A percentile compares a stretch with the other conserved stretches of the same genome.
Conservation (phyloP, 2,888 invertebrate species). For the Agrochola macilenta region DNA sequence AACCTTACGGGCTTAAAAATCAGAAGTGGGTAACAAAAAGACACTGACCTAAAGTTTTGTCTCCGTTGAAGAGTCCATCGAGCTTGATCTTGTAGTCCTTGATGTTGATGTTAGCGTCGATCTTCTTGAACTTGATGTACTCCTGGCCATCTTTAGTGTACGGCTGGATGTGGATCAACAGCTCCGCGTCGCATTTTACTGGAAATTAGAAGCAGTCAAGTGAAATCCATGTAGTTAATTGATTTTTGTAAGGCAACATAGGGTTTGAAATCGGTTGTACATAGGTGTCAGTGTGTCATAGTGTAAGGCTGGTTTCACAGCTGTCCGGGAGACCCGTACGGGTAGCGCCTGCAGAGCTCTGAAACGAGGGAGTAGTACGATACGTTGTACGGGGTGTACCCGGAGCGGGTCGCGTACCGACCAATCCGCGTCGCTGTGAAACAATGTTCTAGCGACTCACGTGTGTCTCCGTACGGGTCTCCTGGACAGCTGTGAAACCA, state of each 20-base stretch:
- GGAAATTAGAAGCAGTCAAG: conserved; percentile 53
- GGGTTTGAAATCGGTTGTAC: not conserved
- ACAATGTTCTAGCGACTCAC: too few relatives aligned
- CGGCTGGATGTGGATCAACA: conserved; percentile 82
- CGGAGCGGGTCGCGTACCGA: too few relatives aligned
- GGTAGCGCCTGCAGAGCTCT: too few relatives aligned
- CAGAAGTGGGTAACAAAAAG: not conserved
- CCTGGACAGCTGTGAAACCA: too few relatives aligned
- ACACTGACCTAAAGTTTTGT: conserved; percentile 89
- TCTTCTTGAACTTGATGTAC: conserved; percentile 86
- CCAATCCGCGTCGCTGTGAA: too few relatives aligned
- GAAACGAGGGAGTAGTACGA: too few relatives aligned
- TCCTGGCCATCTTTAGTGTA: conserved; percentile 82
- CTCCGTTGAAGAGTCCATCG: conserved; percentile 91
- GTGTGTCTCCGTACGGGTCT: too few relatives aligned
- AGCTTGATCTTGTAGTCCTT: conserved; percentile 90
- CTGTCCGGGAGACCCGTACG: too few relatives aligned
- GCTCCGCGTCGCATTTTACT: conserved; percentile 89
- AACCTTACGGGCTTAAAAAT: not conserved
- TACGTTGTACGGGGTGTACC: too few relatives aligned
- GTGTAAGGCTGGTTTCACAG: too few relatives aligned
- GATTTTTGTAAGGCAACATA: not conserved
- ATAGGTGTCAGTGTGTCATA: not conserved
- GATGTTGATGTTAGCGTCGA: conserved; percentile 88
- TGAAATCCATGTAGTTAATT: not conserved